Conservation (phyloP, 2,113 vertebrate species). For the Atrichornis clamosus region DNA sequence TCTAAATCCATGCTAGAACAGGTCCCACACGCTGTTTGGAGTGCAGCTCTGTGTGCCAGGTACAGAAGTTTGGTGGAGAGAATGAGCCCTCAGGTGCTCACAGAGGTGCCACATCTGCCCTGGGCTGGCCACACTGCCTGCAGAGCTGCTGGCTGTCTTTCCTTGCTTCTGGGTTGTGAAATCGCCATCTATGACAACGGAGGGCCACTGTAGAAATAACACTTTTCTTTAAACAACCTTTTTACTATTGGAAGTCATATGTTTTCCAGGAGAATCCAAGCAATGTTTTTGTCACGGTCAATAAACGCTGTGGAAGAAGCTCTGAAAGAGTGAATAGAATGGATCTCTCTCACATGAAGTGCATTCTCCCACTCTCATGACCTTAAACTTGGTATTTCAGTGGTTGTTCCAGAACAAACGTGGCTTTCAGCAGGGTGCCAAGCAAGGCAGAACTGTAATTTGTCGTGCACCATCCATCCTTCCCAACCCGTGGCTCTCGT, state of each 20-base stretch:
- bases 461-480: accelerated
- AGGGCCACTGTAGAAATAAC: not conserved
- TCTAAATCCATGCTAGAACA: not conserved
- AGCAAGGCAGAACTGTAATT: not conserved
- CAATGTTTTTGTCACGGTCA: accelerated
- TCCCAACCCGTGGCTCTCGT: not conserved
- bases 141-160: not conserved
- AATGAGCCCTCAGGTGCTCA: not conserved
- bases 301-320: not conserved
- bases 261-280: not conserved
- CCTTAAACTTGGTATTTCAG: not conserved
- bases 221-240: not conserved
- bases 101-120: not conserved
- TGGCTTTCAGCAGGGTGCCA: not conserved
- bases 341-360: not conserved
- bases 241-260: not conserved
- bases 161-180: not conserved
- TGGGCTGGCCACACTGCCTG: accelerated
- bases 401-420: not conserved
- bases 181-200: not conserved
- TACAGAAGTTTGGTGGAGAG: not conserved
- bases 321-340: not conserved
- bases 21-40: accelerated
- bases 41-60: not conserved
- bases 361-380: not conserved